A percentile compares a stretch with the other conserved stretches of the same genome.
Evolutionary conservation across 2,113 vertebrate genomes (phyloP).

Genomic region (Podarcis raffonei): DNA sequence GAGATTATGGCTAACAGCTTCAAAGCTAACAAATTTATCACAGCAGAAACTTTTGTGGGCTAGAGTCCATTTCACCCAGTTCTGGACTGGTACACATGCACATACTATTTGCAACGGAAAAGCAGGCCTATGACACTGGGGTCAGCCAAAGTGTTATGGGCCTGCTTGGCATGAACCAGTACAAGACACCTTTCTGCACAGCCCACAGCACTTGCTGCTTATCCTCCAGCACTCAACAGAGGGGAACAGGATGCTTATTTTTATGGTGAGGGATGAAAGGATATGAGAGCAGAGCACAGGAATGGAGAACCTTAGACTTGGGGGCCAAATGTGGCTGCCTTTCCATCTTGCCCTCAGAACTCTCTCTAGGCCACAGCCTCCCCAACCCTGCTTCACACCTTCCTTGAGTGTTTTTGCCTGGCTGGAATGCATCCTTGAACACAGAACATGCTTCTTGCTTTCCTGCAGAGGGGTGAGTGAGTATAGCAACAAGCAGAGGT

Average conservation of each 20-base stretch:
- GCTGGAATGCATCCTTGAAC: no score
- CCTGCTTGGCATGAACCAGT: not conserved
- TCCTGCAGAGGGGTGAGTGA: no score
- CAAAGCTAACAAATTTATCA: not conserved
- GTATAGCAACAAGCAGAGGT: no score
- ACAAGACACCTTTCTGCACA: not conserved
- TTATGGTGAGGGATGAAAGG: not conserved
- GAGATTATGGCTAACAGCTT: not conserved
- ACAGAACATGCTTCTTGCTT: no score
- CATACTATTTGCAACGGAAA: not conserved
- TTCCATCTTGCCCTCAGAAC: no score
- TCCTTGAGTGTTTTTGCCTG: no score
- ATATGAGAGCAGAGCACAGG: not conserved
- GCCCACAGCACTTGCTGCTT: not conserved
- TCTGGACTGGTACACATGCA: no score
- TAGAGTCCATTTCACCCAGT: not conserved
- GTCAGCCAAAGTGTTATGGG: no score
- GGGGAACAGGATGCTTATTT: not conserved
- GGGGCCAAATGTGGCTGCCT: no score
- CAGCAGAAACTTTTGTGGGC: not conserved
- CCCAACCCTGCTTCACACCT: no score
- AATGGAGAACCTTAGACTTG: no score
- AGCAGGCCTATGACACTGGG: not conserved
- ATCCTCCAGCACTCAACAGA: not conserved
- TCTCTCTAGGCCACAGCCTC: no score